Evolutionary conservation across 1,140 invertebrate genomes (phyloP), one percentile per base, ranked within the genome.

Genomic region (Diabrotica undecimpunctata): DNA sequence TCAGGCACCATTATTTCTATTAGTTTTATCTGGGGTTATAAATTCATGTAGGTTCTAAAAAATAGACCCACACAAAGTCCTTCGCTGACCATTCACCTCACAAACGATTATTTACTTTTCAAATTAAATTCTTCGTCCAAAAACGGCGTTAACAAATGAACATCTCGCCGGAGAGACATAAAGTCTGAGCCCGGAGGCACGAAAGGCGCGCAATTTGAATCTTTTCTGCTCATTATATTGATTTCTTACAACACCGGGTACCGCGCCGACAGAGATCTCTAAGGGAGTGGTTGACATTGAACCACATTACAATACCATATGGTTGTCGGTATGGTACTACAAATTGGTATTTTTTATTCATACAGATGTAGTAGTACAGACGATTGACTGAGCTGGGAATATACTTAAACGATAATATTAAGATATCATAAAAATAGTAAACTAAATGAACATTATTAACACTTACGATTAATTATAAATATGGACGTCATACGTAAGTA

Each of bases 261-360:
- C 13, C 25, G 25, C 25, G 25, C 25, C 25, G 25, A 25, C 41
- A 8, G n/a, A 10, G n/a, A 46, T 46, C n/a, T 46, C n/a, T 46
- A 12, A 38, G 64, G 66, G 66, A 67, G 66, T 64, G 66, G 62
- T 64, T 64, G 62, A 64, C 66, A 67, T 67, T 67, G 66, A 57
- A 58, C 62, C 61, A 67, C 61, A 60, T 63, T 37, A 25, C 25
- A 61, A 63, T 60, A 64, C 62, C 66, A 67, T 67, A 64, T 67
- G 66, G 62, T 63, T 63, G 50, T 54, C 13, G 59, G 52, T 51
- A 25, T 14, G n/a, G 12, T 41, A 55, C 54, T 46, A 46, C 7
- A 10, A 10, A 46, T n/a, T 10, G 41, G 6, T 10, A 0, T 46
- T 46, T 46, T n/a, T 10, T 8, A 46, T 46, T 8, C 6, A 46